Base-by-base conservation (phyloP, 1,140 invertebrate species). In the Saccostrea glomerata region DNA sequence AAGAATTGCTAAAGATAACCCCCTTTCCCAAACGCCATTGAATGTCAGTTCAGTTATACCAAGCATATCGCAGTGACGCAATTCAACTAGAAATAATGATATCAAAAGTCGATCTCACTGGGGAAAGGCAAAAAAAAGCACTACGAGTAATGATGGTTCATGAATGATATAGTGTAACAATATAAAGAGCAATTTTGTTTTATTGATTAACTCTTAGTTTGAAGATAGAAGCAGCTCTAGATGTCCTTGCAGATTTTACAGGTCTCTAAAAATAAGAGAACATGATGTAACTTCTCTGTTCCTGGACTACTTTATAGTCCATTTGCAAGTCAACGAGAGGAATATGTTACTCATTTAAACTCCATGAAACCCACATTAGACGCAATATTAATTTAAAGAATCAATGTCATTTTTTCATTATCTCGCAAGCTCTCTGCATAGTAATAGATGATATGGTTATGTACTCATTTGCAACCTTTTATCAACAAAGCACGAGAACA, bases 151-250 rank as follows among this genome's bases (percentile, higher is more conserved):
- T 15, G 12, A 36, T 15, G 13, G 12, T 25, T 77, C 70, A 36
- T 77, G 70, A 77, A 77, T 77, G 70, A 77, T 77, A 77, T 13
- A 30, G 70, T 77, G 70, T 77, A 30, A 77, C 25, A 40, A 77
- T 77, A 6, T 30, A 77, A 36, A 77, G 25, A 25, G 70, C 70
- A 15, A 77, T 36, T 77, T 77, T 30, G 25, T 77, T 77, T n/a
- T 77, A 77, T 77, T 77, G 70, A 77, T 77, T 77, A 77, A 36
- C 70, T 77, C 70, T 77, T 77, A 25, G 23, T 77, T 30, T 77
- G 13, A 23, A 23, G 25, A 77, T 77, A 2, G 70, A 77, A 77
- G 70, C 70, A 77, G 13, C 70, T 77, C 5, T 25, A 77, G 70
- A 77, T 77, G 70, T 77, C 70, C 70, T 77, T 77, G 70, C 12